Base-by-base conservation (phyloP, 2,797 vertebrate species). In the Ataeniobius toweri region DNA sequence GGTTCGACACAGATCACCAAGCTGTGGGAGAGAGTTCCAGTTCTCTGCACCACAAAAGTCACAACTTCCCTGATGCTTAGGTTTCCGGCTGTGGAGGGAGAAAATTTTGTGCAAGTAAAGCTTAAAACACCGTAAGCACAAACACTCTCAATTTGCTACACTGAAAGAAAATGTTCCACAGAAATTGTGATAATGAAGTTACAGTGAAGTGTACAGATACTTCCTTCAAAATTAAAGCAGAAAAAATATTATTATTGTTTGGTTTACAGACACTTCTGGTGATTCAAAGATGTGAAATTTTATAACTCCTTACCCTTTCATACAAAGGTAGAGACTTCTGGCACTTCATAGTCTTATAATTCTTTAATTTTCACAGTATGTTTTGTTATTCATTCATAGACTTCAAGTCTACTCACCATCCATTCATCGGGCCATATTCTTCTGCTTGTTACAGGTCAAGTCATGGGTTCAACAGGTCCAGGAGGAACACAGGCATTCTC, bases 71-170 rank as follows among this genome's bases (percentile, higher is more conserved):
- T 50, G 31, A 59, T 9, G 53, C 79, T 71, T 77, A 48, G 6
- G 26, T 46, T 71, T 81, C 84, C 87, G 82, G 85, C 86, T 90
- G 88, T 75, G 81, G 67, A 74, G 75, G 7, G 50, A 71, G 79
- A 73, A 82, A 83, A 82, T 73, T 77, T 85, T 74, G 72, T 67
- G 69, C 73, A 71, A 73, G 68, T 61, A 55, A 85, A 63, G 51
- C 77, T 53, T 75, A 65, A 55, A 74, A 73, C 80, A 74, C 65
- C 36, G 51, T 44, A 74, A 26, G 67, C 74, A 31, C 28, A 28
- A 9, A 73, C 63, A 3, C 69, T 24, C 48, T 76, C 56, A 39
- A 10, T 44, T n/a, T 68, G 22, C 39, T 24, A 14, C 22, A n/a
- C 13, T 44, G 22, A 44, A 10, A 7, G 31, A 36, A 65, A 8